Evolutionary conservation across 2,888 invertebrate species (phyloP).

Genomic region (Amaurobius ferox): DNA sequence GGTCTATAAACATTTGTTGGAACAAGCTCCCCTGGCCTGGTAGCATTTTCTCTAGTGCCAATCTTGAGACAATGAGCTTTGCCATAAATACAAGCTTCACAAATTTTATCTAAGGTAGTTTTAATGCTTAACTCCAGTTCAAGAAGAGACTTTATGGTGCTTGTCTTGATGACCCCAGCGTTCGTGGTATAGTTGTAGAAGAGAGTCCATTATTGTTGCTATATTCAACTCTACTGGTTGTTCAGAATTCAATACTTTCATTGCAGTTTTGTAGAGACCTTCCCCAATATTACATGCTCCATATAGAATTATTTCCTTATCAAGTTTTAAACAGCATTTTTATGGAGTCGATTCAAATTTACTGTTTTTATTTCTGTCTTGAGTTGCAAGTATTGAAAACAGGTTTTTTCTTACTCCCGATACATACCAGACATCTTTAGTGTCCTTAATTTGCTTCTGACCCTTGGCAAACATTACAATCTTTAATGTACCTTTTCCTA

Average conservation of each 20-base stretch:
- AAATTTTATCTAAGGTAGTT: background rate
- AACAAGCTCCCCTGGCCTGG: background rate
- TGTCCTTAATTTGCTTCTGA: background rate
- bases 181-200: background rate
- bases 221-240: background rate
- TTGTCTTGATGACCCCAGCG: background rate
- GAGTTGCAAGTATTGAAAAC: constrained; percentile 24
- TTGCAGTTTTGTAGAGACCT: background rate
- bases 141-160: background rate
- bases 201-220: background rate
- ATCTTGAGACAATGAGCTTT: background rate
- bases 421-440: constrained; percentile 9
- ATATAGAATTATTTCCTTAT: background rate
- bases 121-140: background rate
- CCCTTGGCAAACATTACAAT: background rate
- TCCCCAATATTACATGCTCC: constrained; percentile 10
- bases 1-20: background rate
- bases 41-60: background rate
- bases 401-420: constrained; percentile 17
- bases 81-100: background rate
- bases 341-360: background rate
- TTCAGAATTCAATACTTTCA: constrained; percentile 10
- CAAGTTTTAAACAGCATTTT: constrained; percentile 16
- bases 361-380: constrained; percentile 28
- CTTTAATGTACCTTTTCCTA: constrained; percentile 28